Percentiles rank a stretch among this genome's conserved stretches.
phyloP scores from a whole-genome alignment of 2,888 invertebrate species.

The Pemphredon lugubris region DNA sequence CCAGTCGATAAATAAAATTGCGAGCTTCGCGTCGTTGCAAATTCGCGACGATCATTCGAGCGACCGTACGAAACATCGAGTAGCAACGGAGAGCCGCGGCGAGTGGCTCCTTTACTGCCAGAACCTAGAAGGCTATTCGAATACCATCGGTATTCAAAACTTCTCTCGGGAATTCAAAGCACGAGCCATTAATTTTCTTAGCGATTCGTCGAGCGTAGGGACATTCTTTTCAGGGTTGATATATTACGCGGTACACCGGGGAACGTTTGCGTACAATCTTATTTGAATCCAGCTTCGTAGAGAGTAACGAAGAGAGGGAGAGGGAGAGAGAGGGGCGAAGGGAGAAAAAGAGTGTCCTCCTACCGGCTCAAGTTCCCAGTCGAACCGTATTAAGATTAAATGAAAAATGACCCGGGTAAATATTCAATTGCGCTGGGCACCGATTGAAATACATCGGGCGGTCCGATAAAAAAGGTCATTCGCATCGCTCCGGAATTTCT shows the following conservation, averaged over 20 bases:
- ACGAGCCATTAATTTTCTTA: slow-evolving; percentile 67
- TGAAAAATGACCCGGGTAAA: slow-evolving; percentile 11
- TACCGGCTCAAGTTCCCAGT: slow-evolving; percentile 1
- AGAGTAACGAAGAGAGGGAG: neutral
- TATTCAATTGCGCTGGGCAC: slow-evolving; percentile 36
- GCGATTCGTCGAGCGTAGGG: slow-evolving; percentile 63
- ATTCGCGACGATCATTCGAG: slow-evolving; percentile 31
- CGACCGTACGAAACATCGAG: slow-evolving; percentile 6
- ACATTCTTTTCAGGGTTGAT: slow-evolving; percentile 62
- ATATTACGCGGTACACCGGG: slow-evolving; percentile 46
- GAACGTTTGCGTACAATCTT: slow-evolving; percentile 45
- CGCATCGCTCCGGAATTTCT: slow-evolving; percentile 28
- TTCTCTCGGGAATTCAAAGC: slow-evolving; percentile 63
- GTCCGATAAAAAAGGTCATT: slow-evolving; percentile 7
- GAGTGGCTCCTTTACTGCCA: slow-evolving; percentile 28
- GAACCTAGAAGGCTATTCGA: slow-evolving; percentile 45
- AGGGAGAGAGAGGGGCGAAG: neutral
- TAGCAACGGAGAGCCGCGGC: slow-evolving; percentile 22
- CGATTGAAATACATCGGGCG: slow-evolving; percentile 24
- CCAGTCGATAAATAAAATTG: slow-evolving; percentile 48
- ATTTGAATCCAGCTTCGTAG: slow-evolving; percentile 18
- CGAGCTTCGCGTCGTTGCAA: slow-evolving; percentile 34
- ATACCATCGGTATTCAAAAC: slow-evolving; percentile 59
- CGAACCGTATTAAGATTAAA: slow-evolving; percentile 16
- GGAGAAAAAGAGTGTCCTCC: slow-evolving; percentile 2